Conservation (phyloP, 2,888 invertebrate genomes). For the Carterocephalus palaemon region DNA sequence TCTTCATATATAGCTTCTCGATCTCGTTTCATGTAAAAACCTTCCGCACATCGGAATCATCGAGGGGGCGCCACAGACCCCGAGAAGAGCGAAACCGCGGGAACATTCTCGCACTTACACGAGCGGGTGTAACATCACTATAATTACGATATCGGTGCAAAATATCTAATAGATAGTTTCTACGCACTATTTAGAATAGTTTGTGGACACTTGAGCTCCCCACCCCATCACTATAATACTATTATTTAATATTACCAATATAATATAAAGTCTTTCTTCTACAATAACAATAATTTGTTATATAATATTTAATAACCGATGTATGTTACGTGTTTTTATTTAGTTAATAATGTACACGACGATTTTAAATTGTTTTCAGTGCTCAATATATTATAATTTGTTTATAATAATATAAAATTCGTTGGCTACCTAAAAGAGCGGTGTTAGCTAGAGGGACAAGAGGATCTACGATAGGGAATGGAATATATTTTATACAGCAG, state of each 20-base stretch:
- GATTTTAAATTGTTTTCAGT: conserved; percentile 69
- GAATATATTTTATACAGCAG: conserved; percentile 54
- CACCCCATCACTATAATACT: conserved; percentile 40
- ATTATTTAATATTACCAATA: conserved; percentile 44
- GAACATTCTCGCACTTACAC: conserved; percentile 23
- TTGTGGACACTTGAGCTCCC: conserved; percentile 60
- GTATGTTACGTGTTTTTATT: conserved; percentile 46
- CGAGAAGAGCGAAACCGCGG: conserved; percentile 8
- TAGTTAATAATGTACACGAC: conserved; percentile 61
- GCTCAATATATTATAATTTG: conserved; percentile 59
- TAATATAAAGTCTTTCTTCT: conserved; percentile 68
- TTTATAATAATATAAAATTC: conserved; percentile 59
- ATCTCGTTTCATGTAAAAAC: not conserved
- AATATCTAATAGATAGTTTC: conserved; percentile 67
- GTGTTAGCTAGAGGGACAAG: conserved; percentile 63
- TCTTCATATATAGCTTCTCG: conserved; percentile 5
- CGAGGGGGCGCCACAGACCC: conserved; percentile 5
- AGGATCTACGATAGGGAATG: conserved; percentile 61
- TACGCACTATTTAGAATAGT: conserved; percentile 73
- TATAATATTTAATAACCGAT: conserved; percentile 53
- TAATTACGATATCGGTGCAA: conserved; percentile 63
- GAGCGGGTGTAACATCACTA: conserved; percentile 54
- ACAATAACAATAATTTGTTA: conserved; percentile 70
- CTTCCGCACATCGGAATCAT: too few species aligned
- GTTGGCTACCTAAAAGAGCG: conserved; percentile 74